Evolutionary conservation across 2,888 invertebrate species (phyloP).

Genomic region (Athalia circularis): DNA sequence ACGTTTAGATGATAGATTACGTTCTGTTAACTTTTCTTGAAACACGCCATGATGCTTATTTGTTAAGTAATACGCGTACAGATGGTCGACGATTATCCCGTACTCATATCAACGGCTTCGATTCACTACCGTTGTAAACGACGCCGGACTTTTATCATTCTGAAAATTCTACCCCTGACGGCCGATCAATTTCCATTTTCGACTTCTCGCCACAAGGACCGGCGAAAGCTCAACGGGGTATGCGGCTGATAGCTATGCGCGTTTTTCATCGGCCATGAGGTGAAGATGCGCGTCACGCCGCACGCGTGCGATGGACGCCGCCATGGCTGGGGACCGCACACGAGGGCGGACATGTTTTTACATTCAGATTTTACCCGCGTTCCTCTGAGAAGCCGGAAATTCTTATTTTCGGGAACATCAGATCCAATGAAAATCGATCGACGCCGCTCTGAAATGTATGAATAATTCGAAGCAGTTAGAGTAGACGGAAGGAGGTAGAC

Average conservation of each 20-base stretch:
- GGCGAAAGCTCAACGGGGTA: not conserved
- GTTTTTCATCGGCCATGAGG: slow-evolving; percentile 44
- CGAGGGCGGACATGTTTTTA: slow-evolving; percentile 53
- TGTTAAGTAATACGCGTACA: slow-evolving; percentile 8
- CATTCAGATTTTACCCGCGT: slow-evolving; percentile 35
- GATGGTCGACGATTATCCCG: not conserved
- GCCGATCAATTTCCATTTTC: slow-evolving; percentile 10
- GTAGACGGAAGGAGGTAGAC: too few relatives aligned
- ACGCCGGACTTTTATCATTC: too few relatives aligned
- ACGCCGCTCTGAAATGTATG: too few relatives aligned
- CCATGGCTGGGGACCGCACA: slow-evolving; percentile 63
- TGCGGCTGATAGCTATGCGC: slow-evolving; percentile 55
- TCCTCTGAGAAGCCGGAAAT: not conserved
- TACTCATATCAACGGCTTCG: not conserved
- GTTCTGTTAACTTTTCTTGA: slow-evolving; percentile 11
- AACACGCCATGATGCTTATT: slow-evolving; percentile 35
- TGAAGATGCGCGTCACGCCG: slow-evolving; percentile 30
- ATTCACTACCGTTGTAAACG: not conserved
- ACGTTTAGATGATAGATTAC: not conserved
- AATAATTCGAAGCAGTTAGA: too few relatives aligned
- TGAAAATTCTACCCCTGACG: too few relatives aligned
- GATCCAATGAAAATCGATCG: not conserved
- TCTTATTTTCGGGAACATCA: not conserved
- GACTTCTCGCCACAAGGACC: not conserved
- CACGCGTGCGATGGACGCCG: slow-evolving; percentile 59